phyloP scores from a whole-genome alignment of 1,140 invertebrate genomes.

The Nasonia vitripennis region DNA sequence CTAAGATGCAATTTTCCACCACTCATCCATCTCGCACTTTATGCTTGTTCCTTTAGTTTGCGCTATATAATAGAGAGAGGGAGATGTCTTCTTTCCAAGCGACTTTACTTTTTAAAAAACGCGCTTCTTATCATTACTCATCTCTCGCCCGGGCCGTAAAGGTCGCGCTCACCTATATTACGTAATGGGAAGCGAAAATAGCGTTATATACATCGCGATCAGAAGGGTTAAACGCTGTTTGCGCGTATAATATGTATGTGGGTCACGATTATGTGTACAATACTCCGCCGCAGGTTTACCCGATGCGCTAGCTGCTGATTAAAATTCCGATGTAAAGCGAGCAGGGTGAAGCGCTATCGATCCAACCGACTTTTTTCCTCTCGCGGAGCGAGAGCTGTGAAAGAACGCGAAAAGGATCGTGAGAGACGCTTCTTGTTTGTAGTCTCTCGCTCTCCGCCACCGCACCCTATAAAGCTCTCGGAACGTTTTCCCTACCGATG shows the following conservation, averaged over 20 bases:
- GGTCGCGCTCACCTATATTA: too few relatives aligned
- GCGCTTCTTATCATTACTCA: too few relatives aligned
- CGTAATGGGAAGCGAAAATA: too few relatives aligned
- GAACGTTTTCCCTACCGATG: not conserved
- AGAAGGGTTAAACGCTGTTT: too few relatives aligned
- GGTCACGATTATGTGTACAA: too few relatives aligned
- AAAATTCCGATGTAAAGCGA: not conserved
- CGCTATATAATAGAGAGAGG: not conserved
- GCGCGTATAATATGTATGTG: too few relatives aligned
- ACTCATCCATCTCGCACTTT: conserved; percentile 36
- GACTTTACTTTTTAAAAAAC: too few relatives aligned
- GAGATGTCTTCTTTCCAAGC: not conserved
- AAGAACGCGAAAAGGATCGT: not conserved
- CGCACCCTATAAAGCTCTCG: not conserved
- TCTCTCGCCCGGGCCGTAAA: too few relatives aligned
- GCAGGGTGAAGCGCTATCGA: not conserved
- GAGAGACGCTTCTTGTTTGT: not conserved
- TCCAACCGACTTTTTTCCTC: not conserved
- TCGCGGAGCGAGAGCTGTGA: not conserved
- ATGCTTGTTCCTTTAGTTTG: not conserved
- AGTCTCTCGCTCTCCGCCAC: not conserved
- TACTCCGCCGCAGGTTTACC: too few relatives aligned
- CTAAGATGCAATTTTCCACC: conserved; percentile 36
- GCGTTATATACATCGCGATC: too few relatives aligned
- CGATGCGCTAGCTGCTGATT: not conserved